These are phyloP conservation scores for Porites rus DNA, from an alignment of 92 coral and sea anemone species.

Conservation along the genomic window DNA sequence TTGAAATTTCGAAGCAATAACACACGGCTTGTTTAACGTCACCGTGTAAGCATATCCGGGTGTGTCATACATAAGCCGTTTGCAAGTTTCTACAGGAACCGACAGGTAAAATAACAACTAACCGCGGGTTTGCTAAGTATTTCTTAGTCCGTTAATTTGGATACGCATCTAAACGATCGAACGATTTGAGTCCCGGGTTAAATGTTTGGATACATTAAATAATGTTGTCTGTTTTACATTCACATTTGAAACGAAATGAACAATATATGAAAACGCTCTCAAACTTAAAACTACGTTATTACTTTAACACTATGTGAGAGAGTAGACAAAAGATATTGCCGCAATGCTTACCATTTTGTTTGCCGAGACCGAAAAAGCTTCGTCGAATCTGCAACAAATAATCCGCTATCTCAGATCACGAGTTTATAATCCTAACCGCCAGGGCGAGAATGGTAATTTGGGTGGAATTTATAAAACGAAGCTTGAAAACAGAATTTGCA, in stretches of 20 bases:
- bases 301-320: too few species aligned
- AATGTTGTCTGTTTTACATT: too few species aligned
- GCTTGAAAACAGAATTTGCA: conserved; percentile 35
- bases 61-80: background rate
- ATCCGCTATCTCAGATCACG: background rate
- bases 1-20: background rate
- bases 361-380: background rate
- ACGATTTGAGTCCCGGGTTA: background rate
- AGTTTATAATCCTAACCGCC: conserved; percentile 14
- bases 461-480: background rate
- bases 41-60: background rate
- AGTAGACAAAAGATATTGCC: background rate
- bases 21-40: background rate
- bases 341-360: conserved; percentile 21
- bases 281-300: background rate
- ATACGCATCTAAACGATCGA: background rate
- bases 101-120: background rate
- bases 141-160: background rate
- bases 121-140: background rate
- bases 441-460: conserved; percentile 18
- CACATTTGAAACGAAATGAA: background rate
- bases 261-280: background rate
- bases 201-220: too few species aligned
- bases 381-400: background rate
- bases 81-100: background rate